Conservation (phyloP, 2,113 vertebrate species). For the Leucoraja erinaceus region DNA sequence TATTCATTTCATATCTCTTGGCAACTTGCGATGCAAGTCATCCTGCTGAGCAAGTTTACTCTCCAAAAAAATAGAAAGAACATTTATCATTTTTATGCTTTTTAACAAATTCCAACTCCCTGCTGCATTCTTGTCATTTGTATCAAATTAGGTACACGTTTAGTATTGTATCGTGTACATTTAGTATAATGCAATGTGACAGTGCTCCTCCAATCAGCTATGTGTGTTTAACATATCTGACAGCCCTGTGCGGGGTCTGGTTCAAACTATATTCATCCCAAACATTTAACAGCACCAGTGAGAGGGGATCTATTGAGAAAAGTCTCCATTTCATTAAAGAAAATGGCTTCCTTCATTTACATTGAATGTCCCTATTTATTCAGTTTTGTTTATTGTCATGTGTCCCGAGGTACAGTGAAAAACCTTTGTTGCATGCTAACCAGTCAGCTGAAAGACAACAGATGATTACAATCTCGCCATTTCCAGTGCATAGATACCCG, state of each 20-base stretch:
- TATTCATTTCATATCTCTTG: not conserved
- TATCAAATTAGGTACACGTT: constrained; percentile 26
- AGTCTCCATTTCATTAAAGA: not conserved
- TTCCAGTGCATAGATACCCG: too few relatives aligned
- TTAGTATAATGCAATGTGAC: constrained; percentile 9
- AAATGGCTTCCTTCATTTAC: constrained; percentile 1
- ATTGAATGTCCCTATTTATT: too few relatives aligned
- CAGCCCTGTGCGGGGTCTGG: not conserved
- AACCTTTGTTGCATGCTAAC: too few relatives aligned
- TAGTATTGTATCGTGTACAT: not conserved
- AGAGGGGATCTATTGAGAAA: not conserved
- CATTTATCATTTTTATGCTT: constrained; percentile 32
- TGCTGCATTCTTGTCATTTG: constrained; percentile 31
- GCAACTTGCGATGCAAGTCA: not conserved
- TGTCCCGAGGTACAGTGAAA: too few relatives aligned
- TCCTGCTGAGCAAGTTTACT: not conserved
- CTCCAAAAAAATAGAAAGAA: not conserved
- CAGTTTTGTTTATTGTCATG: too few relatives aligned
- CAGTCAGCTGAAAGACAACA: too few relatives aligned
- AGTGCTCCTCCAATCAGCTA: constrained; percentile 9
- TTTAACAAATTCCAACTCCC: constrained; percentile 25
- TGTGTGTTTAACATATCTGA: constrained; percentile 31
- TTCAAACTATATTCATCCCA: not conserved
- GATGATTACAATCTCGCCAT: too few relatives aligned
- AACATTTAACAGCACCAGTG: not conserved